These are phyloP conservation scores for Lasiurus cinereus DNA, from an alignment of 2,113 vertebrate genomes.

Conservation along the genomic window DNA sequence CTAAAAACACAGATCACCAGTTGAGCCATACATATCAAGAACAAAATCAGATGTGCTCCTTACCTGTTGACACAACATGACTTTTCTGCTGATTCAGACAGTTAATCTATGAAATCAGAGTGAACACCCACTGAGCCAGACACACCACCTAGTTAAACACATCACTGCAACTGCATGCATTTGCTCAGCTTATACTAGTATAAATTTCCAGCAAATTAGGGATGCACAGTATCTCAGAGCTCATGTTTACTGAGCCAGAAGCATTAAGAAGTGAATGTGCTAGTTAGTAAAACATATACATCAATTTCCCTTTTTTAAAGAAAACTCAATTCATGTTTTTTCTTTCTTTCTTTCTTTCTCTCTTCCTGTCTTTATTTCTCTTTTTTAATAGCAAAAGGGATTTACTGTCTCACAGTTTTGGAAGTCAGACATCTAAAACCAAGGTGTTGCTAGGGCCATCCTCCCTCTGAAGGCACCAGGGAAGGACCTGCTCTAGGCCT, in stretches of 20 bases:
- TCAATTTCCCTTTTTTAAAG: rapidly evolving
- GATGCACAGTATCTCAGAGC: not conserved
- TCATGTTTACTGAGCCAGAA: not conserved
- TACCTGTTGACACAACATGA: slow-evolving; percentile 81
- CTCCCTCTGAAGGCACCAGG: not conserved
- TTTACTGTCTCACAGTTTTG: not conserved
- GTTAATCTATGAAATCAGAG: slow-evolving; percentile 75
- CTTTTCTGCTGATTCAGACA: slow-evolving; percentile 83
- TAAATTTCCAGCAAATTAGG: not conserved
- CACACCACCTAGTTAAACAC: not conserved
- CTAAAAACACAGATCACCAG: slow-evolving; percentile 57
- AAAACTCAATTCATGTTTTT: not conserved
- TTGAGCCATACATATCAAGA: slow-evolving; percentile 51
- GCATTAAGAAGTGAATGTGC: not conserved
- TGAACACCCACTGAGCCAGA: slow-evolving; percentile 60
- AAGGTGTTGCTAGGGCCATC: not conserved
- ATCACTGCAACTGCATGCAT: not conserved
- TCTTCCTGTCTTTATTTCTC: not conserved
- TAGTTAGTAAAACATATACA: not conserved
- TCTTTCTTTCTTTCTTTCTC: too few species aligned
- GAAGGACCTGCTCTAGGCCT: not conserved
- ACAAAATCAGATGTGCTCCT: slow-evolving; percentile 59
- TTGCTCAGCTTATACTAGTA: not conserved
- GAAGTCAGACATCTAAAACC: not conserved
- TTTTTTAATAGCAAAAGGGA: not conserved